Base-by-base conservation (phyloP, 2,113 vertebrate genomes). In the Leucosticte australis region DNA sequence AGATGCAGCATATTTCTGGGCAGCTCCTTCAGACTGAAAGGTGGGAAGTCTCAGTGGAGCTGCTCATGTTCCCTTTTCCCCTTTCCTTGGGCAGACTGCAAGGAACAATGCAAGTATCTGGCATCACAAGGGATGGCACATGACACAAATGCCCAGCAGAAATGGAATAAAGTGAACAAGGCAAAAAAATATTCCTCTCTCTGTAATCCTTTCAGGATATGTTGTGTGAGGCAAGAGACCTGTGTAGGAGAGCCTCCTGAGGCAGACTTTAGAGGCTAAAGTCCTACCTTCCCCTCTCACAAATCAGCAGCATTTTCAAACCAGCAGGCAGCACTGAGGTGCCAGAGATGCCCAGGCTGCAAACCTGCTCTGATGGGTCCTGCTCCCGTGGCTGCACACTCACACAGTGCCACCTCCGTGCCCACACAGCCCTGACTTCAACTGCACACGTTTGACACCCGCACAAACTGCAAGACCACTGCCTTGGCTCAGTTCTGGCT, bases 361-460 rank as follows among this genome's bases (percentile, higher is more conserved):
- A 75, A 37, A 30, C 0, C 3, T 47, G 15, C 24, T 39, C 18
- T 17, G 41, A 6, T 2, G 7, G 44, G 46, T 24, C n/a, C 56
- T 59, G 28, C 37, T 86, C 55, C 63, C 0, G 0, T 9, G 33
- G 28, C 62, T 57, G 74, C 31, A 68, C 1, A 1, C 1, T 6
- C 57, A 37, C 33, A 11, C 59, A 4, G 47, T 26, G 42, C 27
- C 39, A 39, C 30, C 53, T 33, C 30, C 6, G 1, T 35, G 31
- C 19, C 24, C 63, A 17, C 77, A 56, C 14, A 93, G 69, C 77
- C 1, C 1, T 28, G 49, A 28, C 2, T 1, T 1, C n/a, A 60
- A 4, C 49, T 12, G 46, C 33, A 27, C 68, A 4, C 18, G 3
- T 6, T 3, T 7, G 2, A 53, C 55, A 42, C 2, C 63, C 28